Conservation (phyloP, 2,797 vertebrate genomes). For the Sardinella longiceps region DNA sequence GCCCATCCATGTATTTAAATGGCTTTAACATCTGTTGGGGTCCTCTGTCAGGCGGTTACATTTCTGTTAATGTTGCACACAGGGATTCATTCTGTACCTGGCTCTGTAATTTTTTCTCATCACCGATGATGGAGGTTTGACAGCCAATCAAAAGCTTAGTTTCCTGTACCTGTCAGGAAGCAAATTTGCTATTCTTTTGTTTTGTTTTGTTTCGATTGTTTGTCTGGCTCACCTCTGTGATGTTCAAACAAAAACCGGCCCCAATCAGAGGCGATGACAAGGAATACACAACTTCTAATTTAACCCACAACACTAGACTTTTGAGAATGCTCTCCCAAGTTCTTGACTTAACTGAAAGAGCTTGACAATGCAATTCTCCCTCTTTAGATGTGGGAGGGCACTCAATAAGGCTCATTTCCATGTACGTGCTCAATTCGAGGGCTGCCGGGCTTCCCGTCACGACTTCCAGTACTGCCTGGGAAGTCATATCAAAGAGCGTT, state of each 20-base stretch:
- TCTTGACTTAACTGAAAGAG: background rate
- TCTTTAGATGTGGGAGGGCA: background rate
- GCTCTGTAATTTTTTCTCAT: background rate
- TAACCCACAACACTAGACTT: background rate
- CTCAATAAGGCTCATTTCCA: conserved; percentile 25
- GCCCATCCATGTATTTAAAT: conserved; percentile 8
- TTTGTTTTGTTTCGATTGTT: too few species aligned
- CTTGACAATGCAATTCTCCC: background rate
- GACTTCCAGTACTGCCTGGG: background rate
- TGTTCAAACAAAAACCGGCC: background rate
- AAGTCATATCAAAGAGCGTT: conserved; percentile 31
- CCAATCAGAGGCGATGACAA: background rate
- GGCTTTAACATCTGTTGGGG: background rate
- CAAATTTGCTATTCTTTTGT: background rate
- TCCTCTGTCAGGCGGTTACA: background rate
- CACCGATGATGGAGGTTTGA: background rate
- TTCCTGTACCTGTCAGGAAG: background rate
- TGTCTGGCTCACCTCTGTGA: background rate
- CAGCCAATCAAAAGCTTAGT: background rate
- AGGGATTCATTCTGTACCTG: background rate
- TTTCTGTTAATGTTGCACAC: background rate
- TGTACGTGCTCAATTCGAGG: conserved; percentile 5
- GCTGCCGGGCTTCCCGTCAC: background rate
- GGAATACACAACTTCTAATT: background rate
- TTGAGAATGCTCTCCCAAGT: background rate